These are phyloP conservation scores for Limnephilus auricula DNA, from an alignment of 2,888 invertebrate species.

Conservation along the genomic window DNA sequence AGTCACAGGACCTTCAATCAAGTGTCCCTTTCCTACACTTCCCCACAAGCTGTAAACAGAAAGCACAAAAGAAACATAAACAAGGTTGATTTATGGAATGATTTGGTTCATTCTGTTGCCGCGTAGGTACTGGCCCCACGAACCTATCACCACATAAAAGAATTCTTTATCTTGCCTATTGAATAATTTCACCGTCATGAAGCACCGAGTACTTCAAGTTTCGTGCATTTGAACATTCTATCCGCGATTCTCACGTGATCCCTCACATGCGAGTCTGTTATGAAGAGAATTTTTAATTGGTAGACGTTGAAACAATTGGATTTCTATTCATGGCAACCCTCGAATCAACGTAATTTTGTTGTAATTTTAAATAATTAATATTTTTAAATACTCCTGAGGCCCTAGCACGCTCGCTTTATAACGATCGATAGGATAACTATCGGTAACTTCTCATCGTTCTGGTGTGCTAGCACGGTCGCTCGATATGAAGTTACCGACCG, in stretches of 20 bases:
- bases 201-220: not conserved
- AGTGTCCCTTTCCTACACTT: not conserved
- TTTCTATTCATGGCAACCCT: slow-evolving; percentile 26
- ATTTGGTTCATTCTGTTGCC: not conserved
- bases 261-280: slow-evolving; percentile 41
- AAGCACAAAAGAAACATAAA: not conserved
- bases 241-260: slow-evolving; percentile 43
- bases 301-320: slow-evolving; percentile 22
- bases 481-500: no score
- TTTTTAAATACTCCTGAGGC: no score
- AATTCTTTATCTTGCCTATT: not conserved
- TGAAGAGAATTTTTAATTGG: slow-evolving; percentile 38
- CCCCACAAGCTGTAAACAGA: not conserved
- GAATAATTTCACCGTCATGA: slow-evolving; percentile 21
- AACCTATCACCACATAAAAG: slow-evolving; percentile 17
- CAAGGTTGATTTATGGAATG: not conserved
- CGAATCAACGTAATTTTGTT: not conserved
- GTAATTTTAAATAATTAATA: no score
- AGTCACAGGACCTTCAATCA: not conserved
- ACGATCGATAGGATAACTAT: no score
- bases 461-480: no score
- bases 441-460: no score
- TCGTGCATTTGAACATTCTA: slow-evolving; percentile 46
- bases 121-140: not conserved
- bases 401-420: no score